Evolutionary conservation across 2,797 vertebrate genomes (phyloP), one percentile per base, ranked within the genome.

Genomic region (Ctenopoma multispine): DNA sequence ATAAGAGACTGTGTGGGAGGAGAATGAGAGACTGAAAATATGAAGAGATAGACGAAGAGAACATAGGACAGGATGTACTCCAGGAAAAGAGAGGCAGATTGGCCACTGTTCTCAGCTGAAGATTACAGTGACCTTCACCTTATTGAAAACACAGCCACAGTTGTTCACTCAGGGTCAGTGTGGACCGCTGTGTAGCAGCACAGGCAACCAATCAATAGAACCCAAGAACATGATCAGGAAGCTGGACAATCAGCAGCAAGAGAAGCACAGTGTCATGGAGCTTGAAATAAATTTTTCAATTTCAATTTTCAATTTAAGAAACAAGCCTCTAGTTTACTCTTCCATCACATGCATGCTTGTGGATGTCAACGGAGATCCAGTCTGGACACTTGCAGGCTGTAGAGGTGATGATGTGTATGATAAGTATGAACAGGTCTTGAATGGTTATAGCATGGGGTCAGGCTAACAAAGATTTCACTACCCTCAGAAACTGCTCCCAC

Each of bases 61-160:
- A 24, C 36, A 68, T 15, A 60, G 29, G 55, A 58, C 9, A 24
- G 54, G 66, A 59, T 27, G 36, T 63, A 18, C 60, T 65, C 21
- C 63, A 55, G 56, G 49, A 67, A 41, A 54, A 9, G 21, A 36
- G 24, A 63, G 13, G 24, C 23, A 46, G 57, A 47, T 4, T 7
- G 62, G 48, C 17, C 51, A 46, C 71, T 66, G 50, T 75, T 76
- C 34, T 46, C 55, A 29, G 59, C 58, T 27, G 59, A 51, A 68
- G 59, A 75, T 67, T 31, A 67, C 43, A 17, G 63, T 57, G 61
- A 83, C 80, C 75, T 69, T 57, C 69, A 80, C 47, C 46, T 75
- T 69, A 72, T 86, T 72, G 83, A 80, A 82, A 83, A 72, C 69
- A 66, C 64, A 75, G 80, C 63, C 51, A 69, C 65, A 36, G 18